These are phyloP conservation scores for Centrocercus urophasianus DNA, from an alignment of 2,113 vertebrate species.

Conservation along the genomic window DNA sequence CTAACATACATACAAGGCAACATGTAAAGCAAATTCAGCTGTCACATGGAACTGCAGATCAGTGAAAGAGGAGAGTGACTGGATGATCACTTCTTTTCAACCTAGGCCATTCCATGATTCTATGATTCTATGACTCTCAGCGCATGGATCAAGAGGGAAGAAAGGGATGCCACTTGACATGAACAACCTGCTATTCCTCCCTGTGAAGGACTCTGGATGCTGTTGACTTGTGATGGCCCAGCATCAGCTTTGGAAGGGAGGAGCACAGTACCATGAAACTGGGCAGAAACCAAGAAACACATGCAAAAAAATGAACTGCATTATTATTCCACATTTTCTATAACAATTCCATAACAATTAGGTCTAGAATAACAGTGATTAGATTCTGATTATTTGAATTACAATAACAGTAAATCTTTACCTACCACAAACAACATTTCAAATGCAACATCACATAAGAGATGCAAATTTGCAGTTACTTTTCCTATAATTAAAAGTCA, in stretches of 20 bases:
- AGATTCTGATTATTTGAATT: background rate
- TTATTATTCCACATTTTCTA: background rate
- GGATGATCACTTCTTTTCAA: no score
- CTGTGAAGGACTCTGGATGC: background rate
- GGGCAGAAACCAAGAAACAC: background rate
- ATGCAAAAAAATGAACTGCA: background rate
- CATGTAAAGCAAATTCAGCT: background rate
- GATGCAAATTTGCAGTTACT: background rate
- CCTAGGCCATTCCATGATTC: no score
- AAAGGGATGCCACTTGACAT: accelerated
- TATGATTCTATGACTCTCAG: background rate
- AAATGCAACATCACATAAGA: background rate
- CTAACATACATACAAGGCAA: background rate
- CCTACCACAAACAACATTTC: background rate
- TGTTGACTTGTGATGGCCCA: accelerated
- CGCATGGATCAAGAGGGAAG: background rate
- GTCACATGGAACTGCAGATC: no score
- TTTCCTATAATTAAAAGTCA: background rate
- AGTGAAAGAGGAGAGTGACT: background rate
- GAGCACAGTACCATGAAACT: background rate
- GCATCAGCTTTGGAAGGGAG: background rate
- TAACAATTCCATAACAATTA: background rate
- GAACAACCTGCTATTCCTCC: background rate
- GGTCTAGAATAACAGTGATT: background rate
- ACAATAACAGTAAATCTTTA: background rate